phyloP scores from a whole-genome alignment of 2,797 vertebrate genomes.

The Oophaga sylvatica region DNA sequence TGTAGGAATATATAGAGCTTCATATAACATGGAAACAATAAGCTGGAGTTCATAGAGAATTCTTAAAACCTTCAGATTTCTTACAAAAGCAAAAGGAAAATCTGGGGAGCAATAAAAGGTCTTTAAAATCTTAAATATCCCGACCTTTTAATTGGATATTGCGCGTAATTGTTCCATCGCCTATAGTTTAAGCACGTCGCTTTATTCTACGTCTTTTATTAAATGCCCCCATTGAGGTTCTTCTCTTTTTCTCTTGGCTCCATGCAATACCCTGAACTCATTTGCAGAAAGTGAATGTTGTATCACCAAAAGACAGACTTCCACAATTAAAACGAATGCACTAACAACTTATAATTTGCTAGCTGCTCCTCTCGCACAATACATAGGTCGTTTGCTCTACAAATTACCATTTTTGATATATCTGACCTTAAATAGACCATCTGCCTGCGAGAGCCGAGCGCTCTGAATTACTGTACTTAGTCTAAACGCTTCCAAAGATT shows the following conservation, averaged over 20 bases:
- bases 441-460: constrained; percentile 3
- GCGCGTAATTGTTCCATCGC: not conserved
- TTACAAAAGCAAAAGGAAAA: not conserved
- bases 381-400: constrained; percentile 31
- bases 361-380: constrained; percentile 17
- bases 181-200: not conserved
- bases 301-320: constrained; percentile 12
- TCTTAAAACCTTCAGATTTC: not conserved
- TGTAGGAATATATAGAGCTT: too few species aligned
- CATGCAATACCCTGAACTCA: not conserved
- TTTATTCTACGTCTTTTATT: not conserved
- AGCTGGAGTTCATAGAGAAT: not conserved
- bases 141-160: constrained; percentile 7
- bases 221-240: constrained; percentile 7
- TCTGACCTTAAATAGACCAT: constrained; percentile 54
- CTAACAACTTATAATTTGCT: constrained; percentile 40
- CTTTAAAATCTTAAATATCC: not conserved
- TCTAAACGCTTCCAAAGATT: constrained; percentile 28
- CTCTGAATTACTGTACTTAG: constrained; percentile 46
- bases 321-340: constrained; percentile 25
- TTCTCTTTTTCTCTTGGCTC: not conserved
- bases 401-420: constrained; percentile 56
- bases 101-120: constrained; percentile 19
- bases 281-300: constrained; percentile 14
- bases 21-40: not conserved